Base-by-base conservation (phyloP, 2,797 vertebrate genomes). In the Hephaestus fuliginosus region DNA sequence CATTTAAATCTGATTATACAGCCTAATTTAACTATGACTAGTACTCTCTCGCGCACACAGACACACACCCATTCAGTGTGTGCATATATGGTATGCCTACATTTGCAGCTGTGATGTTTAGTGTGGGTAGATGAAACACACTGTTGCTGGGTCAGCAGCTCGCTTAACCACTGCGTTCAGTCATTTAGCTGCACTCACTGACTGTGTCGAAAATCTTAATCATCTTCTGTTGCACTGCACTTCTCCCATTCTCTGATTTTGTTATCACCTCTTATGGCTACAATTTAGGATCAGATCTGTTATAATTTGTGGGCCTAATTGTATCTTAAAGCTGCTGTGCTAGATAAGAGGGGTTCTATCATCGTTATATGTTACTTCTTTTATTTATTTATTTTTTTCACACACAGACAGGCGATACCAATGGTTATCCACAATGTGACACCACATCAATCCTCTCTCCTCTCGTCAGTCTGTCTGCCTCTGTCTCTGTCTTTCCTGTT, bases 71-170 rank as follows among this genome's bases (percentile, higher is more conserved):
- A 62, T 68, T 69, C 46, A 78, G 49, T 70, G 22, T 72, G 67
- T 82, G 71, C 76, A 76, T 58, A 53, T 68, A 52, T 39, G 76
- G 66, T 51, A 52, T 71, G 70, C 63, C 56, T 70, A 46, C 82
- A 84, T 86, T 86, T 84, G 63, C 86, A 51, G 57, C 76, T 74
- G 56, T 73, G 82, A 81, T 74, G 82, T 73, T 86, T 61, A 36
- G 76, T 88, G 85, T 83, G 83, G 53, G 72, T 33, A 64, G 85
- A 86, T 85, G 74, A 86, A 82, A 84, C 66, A 70, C 74, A 33
- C 80, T 65, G 80, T 69, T 87, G 84, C 86, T 85, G 86, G 89
- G 78, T 92, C 90, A 91, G 86, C 87, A 84, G 80, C 76, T 88
- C 18, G 39, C 52, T 60, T 73, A 84, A 88, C 80, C 80, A 76